Base-by-base conservation (phyloP, 1,140 invertebrate genomes). In the Acromyrmex heyeri region DNA sequence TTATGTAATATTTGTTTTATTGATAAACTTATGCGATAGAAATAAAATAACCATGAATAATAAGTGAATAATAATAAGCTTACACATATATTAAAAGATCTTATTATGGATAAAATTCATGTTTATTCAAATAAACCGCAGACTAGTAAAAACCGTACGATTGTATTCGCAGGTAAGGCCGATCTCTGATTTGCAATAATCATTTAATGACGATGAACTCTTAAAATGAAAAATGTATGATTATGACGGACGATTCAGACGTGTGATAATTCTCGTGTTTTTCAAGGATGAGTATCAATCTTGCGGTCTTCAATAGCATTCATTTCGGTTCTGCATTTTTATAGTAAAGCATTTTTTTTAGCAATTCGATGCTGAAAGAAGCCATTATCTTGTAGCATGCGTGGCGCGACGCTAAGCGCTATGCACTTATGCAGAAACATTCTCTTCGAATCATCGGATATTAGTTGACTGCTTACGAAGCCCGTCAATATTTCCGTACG, bases 381-480 rank as follows among this genome's bases (percentile, higher is more conserved):
- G 65, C 53, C 78, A 72, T 70, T 44, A 72, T 59, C 21, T 44
- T 82, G 16, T 14, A 18, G 12, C 18, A 61, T 8, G 12, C 18
- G 34, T 10, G 38, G 5, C 18, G n/a, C 24, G 10, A 72, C 34
- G 30, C 21, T n/a, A 70, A 70, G 24, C 21, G 34, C 34, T 59
- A 82, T 73, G 18, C 55, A 73, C n/a, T 82, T 73, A 50, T 70
- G 3, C 10, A 62, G 65, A 87, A 89, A 75, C 27, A 65, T 53
- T 53, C 44, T 86, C 7, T 18, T 18, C 3, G 18, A 61, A 70
- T 86, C 53, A 78, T 24, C 34, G 18, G 12, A 61, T 57, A 82
- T 64, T n/a, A 59, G 30, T 7, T 30, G 50, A 14, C 59, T 57
- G 44, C 70, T 81, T 82, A 83, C 8, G 89, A 89, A 91, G 65